Evolutionary conservation across 1,140 invertebrate species (phyloP).

Genomic region (Littorina saxatilis): DNA sequence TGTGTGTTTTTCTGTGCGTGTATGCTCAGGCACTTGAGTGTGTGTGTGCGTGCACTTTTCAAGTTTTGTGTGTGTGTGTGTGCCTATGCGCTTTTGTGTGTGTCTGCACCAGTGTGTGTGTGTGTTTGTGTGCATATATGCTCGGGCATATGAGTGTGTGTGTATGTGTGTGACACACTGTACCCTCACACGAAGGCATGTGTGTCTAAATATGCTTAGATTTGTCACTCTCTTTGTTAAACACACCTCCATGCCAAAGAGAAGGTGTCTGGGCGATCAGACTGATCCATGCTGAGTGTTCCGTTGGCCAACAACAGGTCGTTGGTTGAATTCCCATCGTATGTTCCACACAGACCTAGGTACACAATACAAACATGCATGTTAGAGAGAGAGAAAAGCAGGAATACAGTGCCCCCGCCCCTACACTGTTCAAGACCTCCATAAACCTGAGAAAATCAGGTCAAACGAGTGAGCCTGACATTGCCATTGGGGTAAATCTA

Average conservation of each 20-base stretch:
- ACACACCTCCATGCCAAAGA: constrained; percentile 57
- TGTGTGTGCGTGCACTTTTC: not conserved
- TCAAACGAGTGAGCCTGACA: no score
- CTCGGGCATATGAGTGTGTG: no score
- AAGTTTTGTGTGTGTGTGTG: no score
- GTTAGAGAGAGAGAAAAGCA: not conserved
- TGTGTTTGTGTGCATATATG: not conserved
- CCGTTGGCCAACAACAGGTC: constrained; percentile 60
- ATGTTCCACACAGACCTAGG: constrained; percentile 67
- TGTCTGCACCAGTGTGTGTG: not conserved
- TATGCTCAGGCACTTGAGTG: not conserved
- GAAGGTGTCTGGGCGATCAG: constrained; percentile 49
- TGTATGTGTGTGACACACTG: no score
- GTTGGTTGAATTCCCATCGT: constrained; percentile 56
- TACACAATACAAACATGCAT: no score
- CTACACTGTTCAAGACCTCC: no score
- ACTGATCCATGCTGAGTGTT: constrained; percentile 32
- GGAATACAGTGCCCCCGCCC: no score
- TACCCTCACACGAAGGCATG: no score
- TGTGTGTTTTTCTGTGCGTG: not conserved
- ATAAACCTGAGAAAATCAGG: no score
- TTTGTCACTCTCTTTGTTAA: no score
- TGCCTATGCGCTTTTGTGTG: not conserved
- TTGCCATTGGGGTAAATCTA: no score
- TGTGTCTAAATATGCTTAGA: no score